Base-by-base conservation (phyloP, 2,888 invertebrate genomes). In the Dicycla oo region DNA sequence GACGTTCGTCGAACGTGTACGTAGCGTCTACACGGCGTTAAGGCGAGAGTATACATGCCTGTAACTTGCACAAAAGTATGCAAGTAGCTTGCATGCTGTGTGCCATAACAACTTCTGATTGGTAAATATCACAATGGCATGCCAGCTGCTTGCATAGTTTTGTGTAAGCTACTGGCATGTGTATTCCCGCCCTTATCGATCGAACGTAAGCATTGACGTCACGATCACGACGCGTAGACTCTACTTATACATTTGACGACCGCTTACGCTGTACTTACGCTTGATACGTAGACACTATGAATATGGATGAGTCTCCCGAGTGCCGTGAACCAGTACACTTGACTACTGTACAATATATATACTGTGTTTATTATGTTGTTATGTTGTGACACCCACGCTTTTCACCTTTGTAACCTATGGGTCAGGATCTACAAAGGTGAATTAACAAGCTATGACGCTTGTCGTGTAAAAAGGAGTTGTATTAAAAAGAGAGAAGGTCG, bases 271-370 rank as follows among this genome's bases (percentile, higher is more conserved):
- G 34, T 34, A 26, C 38, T 38, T n/a, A 26, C 38, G 10, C 40
- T 34, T 15, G 34, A 11, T 51, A 45, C 60, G 13, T 26, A 40
- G 15, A 30, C 38, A 30, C 11, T 20, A 34, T 15, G 56, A 77
- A 70, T 70, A 70, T 71, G 78, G 78, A 30, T 49, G 61, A 30
- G 3, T 53, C 18, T 40, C 78, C 71, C 45, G 68, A 72, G 34
- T 77, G 82, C n/a, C 40, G 70, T 76, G 69, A 76, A 40, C 61
- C 40, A 43, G 64, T 75, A 71, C 70, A 76, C 53, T 57, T 61
- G 70, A 78, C 72, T 70, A 30, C 49, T 82, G 76, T 79, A 73
- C 40, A 72, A 30, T 30, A 38, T 38, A 38, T 38, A 30, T 61
- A 3, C 30, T 79, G 72, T 78, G 68, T 56, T 63, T 81, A 20